Conservation (phyloP, 2,797 vertebrate genomes). For the Nasua narica region DNA sequence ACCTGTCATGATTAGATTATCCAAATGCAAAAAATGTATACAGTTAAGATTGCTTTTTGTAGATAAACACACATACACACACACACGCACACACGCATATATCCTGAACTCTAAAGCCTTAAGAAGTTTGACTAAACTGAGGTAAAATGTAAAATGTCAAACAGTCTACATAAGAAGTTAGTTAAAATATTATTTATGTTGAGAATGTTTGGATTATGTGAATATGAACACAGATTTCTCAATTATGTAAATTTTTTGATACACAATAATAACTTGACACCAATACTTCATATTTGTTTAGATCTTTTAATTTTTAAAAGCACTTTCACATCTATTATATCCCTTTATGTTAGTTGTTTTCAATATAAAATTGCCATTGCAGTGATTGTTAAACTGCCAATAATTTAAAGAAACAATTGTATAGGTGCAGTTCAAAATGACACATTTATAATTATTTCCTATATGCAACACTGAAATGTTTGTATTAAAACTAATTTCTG, state of each 20-base stretch:
- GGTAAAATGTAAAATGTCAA: slow-evolving; percentile 41
- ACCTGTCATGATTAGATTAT: slow-evolving; percentile 63
- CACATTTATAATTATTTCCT: slow-evolving; percentile 14
- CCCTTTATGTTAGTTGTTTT: slow-evolving; percentile 29
- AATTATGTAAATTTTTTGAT: not conserved
- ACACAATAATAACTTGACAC: not conserved
- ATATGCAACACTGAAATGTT: not conserved
- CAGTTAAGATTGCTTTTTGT: not conserved
- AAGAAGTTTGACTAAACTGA: slow-evolving; percentile 5
- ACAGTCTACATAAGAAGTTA: not conserved
- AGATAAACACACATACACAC: not conserved
- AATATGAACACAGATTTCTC: not conserved
- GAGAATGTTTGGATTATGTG: not conserved
- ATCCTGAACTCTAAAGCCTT: not conserved
- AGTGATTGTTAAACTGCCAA: not conserved
- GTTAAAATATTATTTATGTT: not conserved
- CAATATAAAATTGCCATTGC: not conserved
- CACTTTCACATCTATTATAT: not conserved
- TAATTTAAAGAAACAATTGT: slow-evolving; percentile 31
- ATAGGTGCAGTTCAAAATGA: slow-evolving; percentile 65
- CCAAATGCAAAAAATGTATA: slow-evolving; percentile 31
- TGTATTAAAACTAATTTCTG: not conserved
- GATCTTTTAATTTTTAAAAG: not conserved
- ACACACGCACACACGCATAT: not conserved
- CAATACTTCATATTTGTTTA: not conserved